phyloP scores from a whole-genome alignment of 2,888 invertebrate species.

The Odontocolon sp. region DNA sequence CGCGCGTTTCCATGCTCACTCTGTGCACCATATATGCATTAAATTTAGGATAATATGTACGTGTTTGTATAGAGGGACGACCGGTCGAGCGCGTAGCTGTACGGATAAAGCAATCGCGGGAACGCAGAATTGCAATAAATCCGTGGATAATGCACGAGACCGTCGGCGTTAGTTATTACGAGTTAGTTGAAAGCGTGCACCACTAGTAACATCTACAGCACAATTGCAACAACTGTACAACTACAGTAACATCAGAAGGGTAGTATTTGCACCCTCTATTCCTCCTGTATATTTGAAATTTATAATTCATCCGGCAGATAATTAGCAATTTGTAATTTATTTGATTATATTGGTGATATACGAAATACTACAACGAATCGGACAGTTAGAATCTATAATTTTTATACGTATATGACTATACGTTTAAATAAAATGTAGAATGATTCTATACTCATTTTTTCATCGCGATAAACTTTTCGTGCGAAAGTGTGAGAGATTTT shows the following conservation, averaged over 20 bases:
- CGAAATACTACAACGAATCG: conserved; percentile 20
- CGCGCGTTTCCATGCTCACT: conserved; percentile 30
- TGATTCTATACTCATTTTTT: conserved; percentile 69
- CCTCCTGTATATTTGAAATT: conserved; percentile 30
- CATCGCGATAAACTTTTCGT: conserved; percentile 34
- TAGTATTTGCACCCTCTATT: conserved; percentile 5
- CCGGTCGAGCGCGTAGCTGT: conserved; percentile 67
- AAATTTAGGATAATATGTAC: conserved; percentile 13
- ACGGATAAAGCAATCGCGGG: conserved; percentile 76
- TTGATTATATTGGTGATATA: conserved; percentile 20
- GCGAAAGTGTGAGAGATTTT: conserved; percentile 48
- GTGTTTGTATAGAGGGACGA: conserved; percentile 57
- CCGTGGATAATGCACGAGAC: conserved; percentile 74
- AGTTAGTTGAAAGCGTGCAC: conserved; percentile 68
- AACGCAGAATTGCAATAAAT: conserved; percentile 79
- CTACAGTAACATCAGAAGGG: background rate
- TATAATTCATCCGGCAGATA: conserved; percentile 59
- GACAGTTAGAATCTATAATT: no score
- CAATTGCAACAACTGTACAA: conserved; percentile 34
- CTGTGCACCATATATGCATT: conserved; percentile 19
- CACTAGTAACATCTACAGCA: no score
- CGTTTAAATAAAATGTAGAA: conserved; percentile 19
- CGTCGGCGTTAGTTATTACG: conserved; percentile 75
- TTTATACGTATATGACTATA: no score
- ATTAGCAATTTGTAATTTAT: conserved; percentile 61